phyloP scores from a whole-genome alignment of 2,113 vertebrate genomes.

The Percopsis transmontana region DNA sequence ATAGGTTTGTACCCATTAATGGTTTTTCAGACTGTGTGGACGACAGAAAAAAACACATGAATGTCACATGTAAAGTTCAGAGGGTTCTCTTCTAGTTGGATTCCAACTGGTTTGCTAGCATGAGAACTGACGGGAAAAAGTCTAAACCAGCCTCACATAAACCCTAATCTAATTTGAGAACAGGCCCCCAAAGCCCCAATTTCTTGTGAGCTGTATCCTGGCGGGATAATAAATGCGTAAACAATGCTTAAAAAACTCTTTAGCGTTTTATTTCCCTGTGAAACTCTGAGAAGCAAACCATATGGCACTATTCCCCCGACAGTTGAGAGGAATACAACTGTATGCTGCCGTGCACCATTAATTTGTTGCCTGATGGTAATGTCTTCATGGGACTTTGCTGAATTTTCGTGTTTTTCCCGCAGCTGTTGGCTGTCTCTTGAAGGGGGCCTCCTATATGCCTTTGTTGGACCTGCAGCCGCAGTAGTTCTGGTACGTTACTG shows the following conservation, averaged over 20 bases:
- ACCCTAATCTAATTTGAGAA: conserved; percentile 65
- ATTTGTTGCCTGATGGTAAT: conserved; percentile 77
- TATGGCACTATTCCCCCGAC: conserved; percentile 57
- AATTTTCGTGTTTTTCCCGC: conserved; percentile 53
- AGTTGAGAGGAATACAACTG: conserved; percentile 51
- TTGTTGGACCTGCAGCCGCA: conserved; percentile 97
- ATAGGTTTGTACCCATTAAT: conserved; percentile 2
- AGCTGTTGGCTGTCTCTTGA: conserved; percentile 99
- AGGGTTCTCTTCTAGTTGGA: not conserved
- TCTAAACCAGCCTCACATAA: conserved; percentile 20
- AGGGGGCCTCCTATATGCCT: conserved; percentile 97
- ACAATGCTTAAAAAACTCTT: conserved; percentile 76
- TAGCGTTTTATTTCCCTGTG: conserved; percentile 61
- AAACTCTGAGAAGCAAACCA: conserved; percentile 64
- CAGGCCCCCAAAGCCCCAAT: conserved; percentile 65
- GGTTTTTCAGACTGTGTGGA: too few species aligned
- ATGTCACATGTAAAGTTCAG: too few species aligned
- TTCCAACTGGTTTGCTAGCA: not conserved
- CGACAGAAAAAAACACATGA: too few species aligned
- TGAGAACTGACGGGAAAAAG: not conserved
- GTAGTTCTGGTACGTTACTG: conserved; percentile 91
- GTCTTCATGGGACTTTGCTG: conserved; percentile 75
- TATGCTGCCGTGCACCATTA: conserved; percentile 60
- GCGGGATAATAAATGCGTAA: conserved; percentile 68
- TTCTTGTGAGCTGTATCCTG: conserved; percentile 68